phyloP scores from a whole-genome alignment of 2,888 invertebrate genomes.

The Dioctria linearis region DNA sequence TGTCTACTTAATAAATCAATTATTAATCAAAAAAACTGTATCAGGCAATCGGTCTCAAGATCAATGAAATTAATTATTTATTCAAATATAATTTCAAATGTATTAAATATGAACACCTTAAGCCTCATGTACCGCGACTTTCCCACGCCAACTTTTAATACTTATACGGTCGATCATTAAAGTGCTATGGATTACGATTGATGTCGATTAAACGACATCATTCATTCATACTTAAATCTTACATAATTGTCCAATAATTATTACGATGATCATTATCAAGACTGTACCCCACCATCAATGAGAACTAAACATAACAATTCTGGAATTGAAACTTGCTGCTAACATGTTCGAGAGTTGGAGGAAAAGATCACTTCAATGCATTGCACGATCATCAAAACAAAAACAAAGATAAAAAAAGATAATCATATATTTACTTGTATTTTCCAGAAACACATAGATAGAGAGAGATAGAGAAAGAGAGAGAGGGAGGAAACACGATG shows the following conservation, averaged over 20 bases:
- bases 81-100: neutral
- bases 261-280: neutral
- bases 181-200: neutral
- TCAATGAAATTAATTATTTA: neutral
- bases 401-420: neutral
- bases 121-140: neutral
- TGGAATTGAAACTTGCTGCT: neutral
- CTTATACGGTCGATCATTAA: neutral
- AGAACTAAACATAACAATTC: neutral
- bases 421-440: slow-evolving; percentile 1
- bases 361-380: neutral
- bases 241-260: neutral
- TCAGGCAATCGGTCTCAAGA: neutral
- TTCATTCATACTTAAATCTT: neutral
- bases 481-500: neutral
- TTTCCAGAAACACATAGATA: too few species aligned
- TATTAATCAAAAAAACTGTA: neutral
- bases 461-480: too few species aligned
- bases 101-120: too few species aligned
- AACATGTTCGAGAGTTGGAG: neutral
- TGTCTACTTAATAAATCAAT: neutral
- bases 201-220: neutral
- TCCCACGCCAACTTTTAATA: neutral
- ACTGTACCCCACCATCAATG: neutral
- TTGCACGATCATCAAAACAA: neutral